phyloP scores from a whole-genome alignment of 2,113 vertebrate species.

The Agelaius tricolor region DNA sequence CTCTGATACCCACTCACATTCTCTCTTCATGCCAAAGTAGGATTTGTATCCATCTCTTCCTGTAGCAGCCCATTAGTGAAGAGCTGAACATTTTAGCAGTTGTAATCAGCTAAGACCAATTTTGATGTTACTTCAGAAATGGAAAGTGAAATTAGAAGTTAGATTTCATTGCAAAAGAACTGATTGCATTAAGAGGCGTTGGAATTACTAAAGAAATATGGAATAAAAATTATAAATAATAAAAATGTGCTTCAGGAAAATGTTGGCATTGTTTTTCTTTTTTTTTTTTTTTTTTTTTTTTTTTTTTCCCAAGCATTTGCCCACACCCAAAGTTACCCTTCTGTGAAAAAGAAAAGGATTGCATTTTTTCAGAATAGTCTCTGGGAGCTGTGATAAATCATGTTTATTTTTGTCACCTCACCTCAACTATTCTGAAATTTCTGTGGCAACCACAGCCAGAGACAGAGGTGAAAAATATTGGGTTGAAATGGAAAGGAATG shows the following conservation, averaged over 20 bases:
- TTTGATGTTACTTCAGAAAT: not conserved
- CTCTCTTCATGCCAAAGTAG: not conserved
- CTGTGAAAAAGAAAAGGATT: not conserved
- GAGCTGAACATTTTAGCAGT: not conserved
- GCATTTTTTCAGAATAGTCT: not conserved
- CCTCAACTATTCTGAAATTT: not conserved
- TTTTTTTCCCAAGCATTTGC: not conserved
- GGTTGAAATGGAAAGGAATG: not conserved
- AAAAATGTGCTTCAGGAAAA: not conserved
- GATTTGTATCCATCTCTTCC: not conserved
- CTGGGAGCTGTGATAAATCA: not conserved
- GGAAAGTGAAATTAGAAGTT: not conserved
- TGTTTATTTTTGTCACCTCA: not conserved
- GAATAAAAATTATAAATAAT: not conserved
- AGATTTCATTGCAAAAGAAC: not conserved
- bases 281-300: not conserved
- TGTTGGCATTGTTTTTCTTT: not conserved
- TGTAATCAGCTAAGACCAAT: not conserved
- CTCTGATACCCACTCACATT: fast-evolving
- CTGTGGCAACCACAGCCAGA: not conserved
- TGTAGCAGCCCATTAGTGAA: not conserved
- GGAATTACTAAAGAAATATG: not conserved
- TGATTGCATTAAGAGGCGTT: not conserved
- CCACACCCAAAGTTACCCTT: not conserved
- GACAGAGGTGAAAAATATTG: not conserved